Conservation (phyloP, 2,113 vertebrate species). For the Balaeniceps rex region DNA sequence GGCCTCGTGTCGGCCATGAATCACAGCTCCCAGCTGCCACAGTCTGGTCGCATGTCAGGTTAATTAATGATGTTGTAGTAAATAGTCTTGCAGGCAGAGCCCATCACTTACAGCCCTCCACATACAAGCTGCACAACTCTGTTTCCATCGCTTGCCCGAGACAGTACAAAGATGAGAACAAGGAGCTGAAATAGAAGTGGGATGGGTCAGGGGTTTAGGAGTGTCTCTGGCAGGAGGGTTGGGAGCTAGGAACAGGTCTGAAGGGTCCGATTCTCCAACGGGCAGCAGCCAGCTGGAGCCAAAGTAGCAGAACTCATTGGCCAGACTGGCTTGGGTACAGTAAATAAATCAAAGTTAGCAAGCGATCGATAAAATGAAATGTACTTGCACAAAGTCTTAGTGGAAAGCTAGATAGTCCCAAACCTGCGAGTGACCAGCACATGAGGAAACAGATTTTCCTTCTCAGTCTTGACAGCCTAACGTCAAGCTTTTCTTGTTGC, state of each 20-base stretch:
- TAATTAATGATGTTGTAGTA: neutral
- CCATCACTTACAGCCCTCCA: neutral
- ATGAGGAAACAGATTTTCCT: neutral
- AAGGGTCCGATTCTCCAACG: neutral
- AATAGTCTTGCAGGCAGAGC: neutral
- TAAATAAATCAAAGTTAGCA: neutral
- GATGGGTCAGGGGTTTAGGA: neutral
- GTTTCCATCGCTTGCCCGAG: neutral
- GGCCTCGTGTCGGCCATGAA: neutral
- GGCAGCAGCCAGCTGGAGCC: neutral
- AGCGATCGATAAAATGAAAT: accelerated
- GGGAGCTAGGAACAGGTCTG: neutral
- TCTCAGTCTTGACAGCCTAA: neutral
- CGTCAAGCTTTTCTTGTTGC: neutral
- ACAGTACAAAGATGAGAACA: neutral
- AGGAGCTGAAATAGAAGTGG: neutral
- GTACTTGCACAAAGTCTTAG: neutral
- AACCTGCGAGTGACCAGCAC: neutral
- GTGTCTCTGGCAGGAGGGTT: neutral
- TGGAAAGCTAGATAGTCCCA: neutral
- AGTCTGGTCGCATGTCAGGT: neutral
- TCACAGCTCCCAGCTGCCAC: slow-evolving; percentile 5
- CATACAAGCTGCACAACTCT: neutral
- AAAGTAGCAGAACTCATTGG: neutral
- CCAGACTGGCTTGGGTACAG: neutral